Base-by-base conservation (phyloP, 2,888 invertebrate genomes). In the Ethmia dodecea region DNA sequence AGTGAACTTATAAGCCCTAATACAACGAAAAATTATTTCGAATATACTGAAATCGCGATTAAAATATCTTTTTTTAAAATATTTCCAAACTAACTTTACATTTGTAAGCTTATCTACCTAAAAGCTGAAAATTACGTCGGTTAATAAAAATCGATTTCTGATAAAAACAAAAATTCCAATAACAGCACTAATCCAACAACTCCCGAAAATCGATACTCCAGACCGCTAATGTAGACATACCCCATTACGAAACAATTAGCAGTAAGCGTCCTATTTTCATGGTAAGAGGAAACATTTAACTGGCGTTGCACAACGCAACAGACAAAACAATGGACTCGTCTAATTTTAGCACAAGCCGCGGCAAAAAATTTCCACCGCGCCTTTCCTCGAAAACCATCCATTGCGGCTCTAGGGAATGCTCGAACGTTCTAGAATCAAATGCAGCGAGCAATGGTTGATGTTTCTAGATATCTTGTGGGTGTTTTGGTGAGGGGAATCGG, bases 321-420 rank as follows among this genome's bases (percentile, higher is more conserved):
- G 77, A 80, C 78, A 75, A 65, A 79, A 81, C 79, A 83, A 80
- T 79, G 61, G 63, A 50, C 55, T 59, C 54, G 39, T 56, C 64
- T 75, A 74, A 62, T 70, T 67, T 67, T 76, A 74, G 64, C 55
- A 28, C 37, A 26, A 38, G 39, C 35, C 38, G 38, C 45, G 41
- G 38, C 43, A 51, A 64, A 73, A 71, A 73, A 63, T 50, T 56
- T 37, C 40, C 36, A 30, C 42, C 42, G 29, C 14, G 13, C 31
- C 49, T 50, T 40, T 43, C 37, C 24, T 9, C 14, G 42, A 40
- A 20, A 15, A 11, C n/a, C 16, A 13, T 60, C 42, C 63, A 70
- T 56, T 50, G 56, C 38, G 32, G 35, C 11, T 29, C 47, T 37
- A 35, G 10, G 38, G 12, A 11, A n/a, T 29, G n/a, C 16, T 32